Percentiles rank a stretch among this genome's conserved stretches.
phyloP scores from a whole-genome alignment of 2,113 vertebrate species.

The Perccottus glenii region DNA sequence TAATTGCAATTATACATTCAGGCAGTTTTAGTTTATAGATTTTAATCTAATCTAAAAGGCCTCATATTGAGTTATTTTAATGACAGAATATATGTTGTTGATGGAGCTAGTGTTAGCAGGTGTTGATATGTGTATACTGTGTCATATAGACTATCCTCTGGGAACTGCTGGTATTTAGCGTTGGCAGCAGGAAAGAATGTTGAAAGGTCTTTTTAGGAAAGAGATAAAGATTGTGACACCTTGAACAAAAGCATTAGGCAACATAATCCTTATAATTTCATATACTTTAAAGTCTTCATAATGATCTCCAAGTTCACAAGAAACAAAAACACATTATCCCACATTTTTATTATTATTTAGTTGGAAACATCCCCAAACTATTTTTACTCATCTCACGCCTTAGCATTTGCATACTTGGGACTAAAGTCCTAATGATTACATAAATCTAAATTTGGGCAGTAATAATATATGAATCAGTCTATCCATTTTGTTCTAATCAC shows the following conservation, averaged over 20 bases:
- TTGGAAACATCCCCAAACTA: not conserved
- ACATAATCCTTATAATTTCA: too few species aligned
- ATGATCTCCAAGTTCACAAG: too few species aligned
- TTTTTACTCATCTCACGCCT: not conserved
- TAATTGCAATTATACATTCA: conserved; percentile 4
- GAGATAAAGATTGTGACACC: conserved; percentile 5
- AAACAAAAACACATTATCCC: too few species aligned
- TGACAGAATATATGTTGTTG: conserved; percentile 20
- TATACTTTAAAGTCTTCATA: too few species aligned
- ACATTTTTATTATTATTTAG: too few species aligned
- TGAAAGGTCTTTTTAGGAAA: conserved; percentile 12
- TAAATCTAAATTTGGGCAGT: not conserved
- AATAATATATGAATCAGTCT: not conserved
- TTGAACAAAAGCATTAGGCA: too few species aligned
- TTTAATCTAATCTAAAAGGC: too few species aligned
- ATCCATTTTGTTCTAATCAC: not conserved
- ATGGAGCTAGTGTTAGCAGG: conserved; percentile 14
- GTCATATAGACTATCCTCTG: conserved; percentile 10
- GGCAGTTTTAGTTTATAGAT: too few species aligned
- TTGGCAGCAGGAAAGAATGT: not conserved
- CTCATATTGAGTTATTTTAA: not conserved
- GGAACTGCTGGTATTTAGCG: conserved; percentile 2
- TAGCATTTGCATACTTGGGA: not conserved
- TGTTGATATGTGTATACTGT: conserved; percentile 32
- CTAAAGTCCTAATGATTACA: not conserved